A percentile compares a stretch with the other conserved stretches of the same genome.
Conservation (phyloP, 2,113 vertebrate genomes). For the Poecile atricapillus region DNA sequence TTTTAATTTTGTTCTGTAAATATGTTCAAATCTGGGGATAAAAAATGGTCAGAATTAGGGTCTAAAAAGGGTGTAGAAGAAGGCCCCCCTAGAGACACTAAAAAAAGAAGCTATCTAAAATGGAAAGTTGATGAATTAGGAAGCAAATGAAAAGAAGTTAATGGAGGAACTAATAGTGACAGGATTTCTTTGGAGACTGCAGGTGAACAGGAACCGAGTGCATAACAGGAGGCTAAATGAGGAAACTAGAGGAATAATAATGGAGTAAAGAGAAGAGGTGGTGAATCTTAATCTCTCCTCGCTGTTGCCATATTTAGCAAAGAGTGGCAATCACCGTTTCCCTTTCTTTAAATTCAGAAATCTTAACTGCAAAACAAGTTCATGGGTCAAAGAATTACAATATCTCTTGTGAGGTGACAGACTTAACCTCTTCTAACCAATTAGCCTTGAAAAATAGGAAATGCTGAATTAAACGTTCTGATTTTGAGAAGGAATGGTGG, state of each 20-base stretch:
- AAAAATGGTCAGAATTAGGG: neutral
- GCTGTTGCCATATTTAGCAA: neutral
- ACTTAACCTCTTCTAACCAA: conserved; percentile 11
- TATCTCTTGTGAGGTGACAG: neutral
- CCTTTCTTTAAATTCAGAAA: neutral
- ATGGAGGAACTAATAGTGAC: neutral
- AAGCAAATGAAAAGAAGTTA: neutral
- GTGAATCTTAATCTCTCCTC: neutral
- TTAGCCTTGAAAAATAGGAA: conserved; percentile 1
- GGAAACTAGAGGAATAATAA: conserved; percentile 8
- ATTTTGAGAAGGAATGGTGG: neutral
- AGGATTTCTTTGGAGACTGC: neutral
- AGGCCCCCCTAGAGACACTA: neutral
- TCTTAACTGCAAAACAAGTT: conserved; percentile 25
- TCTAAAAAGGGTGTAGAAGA: neutral
- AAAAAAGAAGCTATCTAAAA: neutral
- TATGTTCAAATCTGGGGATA: neutral
- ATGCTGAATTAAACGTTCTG: neutral
- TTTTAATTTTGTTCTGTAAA: neutral
- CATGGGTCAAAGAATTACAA: conserved; percentile 1
- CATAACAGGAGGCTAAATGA: neutral
- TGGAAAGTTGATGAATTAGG: neutral
- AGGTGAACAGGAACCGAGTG: neutral
- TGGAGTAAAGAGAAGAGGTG: neutral
- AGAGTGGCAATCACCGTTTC: neutral